Percentiles rank a stretch among this genome's conserved stretches.
These are phyloP conservation scores for Diadophis punctatus DNA, from an alignment of 2,113 vertebrate species.

Conservation along the genomic window DNA sequence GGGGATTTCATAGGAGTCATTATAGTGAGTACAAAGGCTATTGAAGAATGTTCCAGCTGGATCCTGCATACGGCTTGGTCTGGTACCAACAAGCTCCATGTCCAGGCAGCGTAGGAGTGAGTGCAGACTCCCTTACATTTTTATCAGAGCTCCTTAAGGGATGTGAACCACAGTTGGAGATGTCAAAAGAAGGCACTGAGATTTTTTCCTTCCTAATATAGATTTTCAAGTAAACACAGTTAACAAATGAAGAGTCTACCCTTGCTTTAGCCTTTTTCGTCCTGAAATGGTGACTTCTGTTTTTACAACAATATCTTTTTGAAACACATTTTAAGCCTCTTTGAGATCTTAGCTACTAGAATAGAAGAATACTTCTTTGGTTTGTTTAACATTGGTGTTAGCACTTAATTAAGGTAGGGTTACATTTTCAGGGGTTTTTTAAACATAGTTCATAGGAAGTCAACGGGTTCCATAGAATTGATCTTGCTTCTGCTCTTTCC, in stretches of 20 bases:
- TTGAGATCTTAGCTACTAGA: background rate
- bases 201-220: background rate
- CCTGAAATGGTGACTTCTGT: background rate
- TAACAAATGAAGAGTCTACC: background rate
- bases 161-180: background rate
- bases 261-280: background rate
- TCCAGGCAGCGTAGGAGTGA: background rate
- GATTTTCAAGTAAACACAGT: background rate
- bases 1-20: background rate
- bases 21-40: background rate
- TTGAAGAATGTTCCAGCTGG: background rate
- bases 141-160: background rate
- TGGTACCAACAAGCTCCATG: background rate
- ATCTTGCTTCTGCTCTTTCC: background rate
- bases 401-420: background rate
- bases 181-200: background rate
- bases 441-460: background rate
- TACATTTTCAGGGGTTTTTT: background rate
- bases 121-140: background rate
- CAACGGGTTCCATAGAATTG: background rate
- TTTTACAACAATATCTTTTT: background rate
- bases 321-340: background rate
- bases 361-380: background rate
- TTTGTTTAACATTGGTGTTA: background rate
- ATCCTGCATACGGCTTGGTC: background rate